These are phyloP conservation scores for Neelides sp. DNA, from an alignment of 1,140 invertebrate species.

Conservation along the genomic window DNA sequence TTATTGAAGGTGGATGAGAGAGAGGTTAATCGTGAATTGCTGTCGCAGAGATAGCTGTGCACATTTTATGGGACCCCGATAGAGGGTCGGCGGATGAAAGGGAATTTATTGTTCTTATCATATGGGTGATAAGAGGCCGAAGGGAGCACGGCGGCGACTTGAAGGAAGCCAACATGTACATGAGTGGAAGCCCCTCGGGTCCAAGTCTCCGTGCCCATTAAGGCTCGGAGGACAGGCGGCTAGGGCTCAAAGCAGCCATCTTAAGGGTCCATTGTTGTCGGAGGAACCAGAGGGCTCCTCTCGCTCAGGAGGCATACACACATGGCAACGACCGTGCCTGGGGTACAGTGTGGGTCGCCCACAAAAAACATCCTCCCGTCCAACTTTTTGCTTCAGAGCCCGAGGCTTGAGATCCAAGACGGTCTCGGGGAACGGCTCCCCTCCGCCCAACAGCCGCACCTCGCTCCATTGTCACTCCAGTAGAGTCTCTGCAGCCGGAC, in stretches of 20 bases:
- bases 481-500: too few species aligned
- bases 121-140: conserved; percentile 30
- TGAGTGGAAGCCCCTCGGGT: too few species aligned
- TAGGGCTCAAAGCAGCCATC: too few species aligned
- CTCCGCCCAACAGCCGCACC: too few species aligned
- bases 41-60: conserved; percentile 20
- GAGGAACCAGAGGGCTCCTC: conserved; percentile 16
- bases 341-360: conserved; percentile 21
- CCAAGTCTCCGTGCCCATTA: too few species aligned
- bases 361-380: conserved; percentile 27
- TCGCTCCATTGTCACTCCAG: too few species aligned
- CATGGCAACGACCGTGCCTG: conserved; percentile 25
- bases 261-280: conserved; percentile 12
- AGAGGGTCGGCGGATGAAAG: conserved; percentile 16
- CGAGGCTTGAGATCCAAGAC: conserved; percentile 15
- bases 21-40: conserved; percentile 23
- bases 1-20: conserved; percentile 6
- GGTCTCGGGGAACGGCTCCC: conserved; percentile 1
- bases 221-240: too few species aligned
- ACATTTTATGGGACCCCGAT: conserved; percentile 13
- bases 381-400: conserved; percentile 28
- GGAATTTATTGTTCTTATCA: conserved; percentile 32
- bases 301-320: conserved; percentile 15
- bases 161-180: conserved; percentile 2
- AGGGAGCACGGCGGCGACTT: conserved; percentile 24